Conservation (phyloP, 1,140 invertebrate species). For the Drosophila funebris region DNA sequence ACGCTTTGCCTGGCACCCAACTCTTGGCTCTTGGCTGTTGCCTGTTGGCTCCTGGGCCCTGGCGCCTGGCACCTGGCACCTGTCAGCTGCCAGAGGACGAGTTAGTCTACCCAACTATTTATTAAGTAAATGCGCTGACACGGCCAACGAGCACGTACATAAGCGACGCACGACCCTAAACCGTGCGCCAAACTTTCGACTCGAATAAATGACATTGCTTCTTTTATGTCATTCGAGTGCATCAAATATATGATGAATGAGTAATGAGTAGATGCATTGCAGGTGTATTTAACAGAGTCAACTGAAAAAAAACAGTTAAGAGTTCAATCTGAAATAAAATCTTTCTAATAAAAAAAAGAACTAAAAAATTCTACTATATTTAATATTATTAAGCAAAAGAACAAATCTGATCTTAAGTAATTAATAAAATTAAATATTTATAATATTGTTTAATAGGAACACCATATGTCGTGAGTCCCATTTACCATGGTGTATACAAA, state of each 20-base stretch:
- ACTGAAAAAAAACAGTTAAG: slow-evolving; percentile 25
- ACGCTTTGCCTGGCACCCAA: background rate
- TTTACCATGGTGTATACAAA: background rate
- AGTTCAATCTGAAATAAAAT: slow-evolving; percentile 11
- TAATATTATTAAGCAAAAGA: background rate
- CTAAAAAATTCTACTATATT: no score
- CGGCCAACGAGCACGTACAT: slow-evolving; percentile 35
- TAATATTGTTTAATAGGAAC: no score
- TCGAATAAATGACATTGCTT: slow-evolving; percentile 47
- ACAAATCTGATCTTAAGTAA: no score
- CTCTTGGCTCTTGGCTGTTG: background rate
- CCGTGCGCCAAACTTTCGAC: slow-evolving; percentile 53
- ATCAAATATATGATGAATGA: slow-evolving; percentile 15
- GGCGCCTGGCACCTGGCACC: background rate
- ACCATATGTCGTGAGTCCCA: no score
- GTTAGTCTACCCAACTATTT: slow-evolving; percentile 17
- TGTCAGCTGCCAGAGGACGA: background rate
- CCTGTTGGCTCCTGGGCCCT: background rate
- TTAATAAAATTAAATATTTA: no score
- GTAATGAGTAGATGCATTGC: slow-evolving; percentile 17
- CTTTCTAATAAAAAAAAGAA: background rate
- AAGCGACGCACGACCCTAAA: slow-evolving; percentile 51
- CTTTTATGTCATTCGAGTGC: slow-evolving; percentile 35
- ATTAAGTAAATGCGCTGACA: slow-evolving; percentile 51
- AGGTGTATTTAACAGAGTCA: background rate